Conservation (phyloP, 2,888 invertebrate genomes). For the Hirtodrosophila cameraria region DNA sequence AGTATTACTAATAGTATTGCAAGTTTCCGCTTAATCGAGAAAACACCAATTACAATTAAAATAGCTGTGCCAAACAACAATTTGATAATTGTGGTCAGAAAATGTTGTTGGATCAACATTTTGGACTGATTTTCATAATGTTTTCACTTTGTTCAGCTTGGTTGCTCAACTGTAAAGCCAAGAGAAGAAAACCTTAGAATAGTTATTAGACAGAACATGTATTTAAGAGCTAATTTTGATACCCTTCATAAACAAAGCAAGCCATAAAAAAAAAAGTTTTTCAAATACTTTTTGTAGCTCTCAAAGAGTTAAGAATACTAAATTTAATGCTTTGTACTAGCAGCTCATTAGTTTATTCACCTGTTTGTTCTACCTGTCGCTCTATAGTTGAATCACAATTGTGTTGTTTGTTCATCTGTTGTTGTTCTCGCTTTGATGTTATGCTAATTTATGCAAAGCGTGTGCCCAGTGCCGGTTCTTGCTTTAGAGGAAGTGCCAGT, state of each 20-base stretch:
- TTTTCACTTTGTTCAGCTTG: slow-evolving; percentile 54
- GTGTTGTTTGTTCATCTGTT: slow-evolving; percentile 26
- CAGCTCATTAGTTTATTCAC: slow-evolving; percentile 68
- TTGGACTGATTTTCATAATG: slow-evolving; percentile 10
- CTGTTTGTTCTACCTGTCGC: slow-evolving; percentile 53
- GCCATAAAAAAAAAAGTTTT: too few species aligned
- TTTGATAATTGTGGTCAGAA: slow-evolving; percentile 20
- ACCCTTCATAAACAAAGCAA: slow-evolving; percentile 9
- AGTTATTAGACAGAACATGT: slow-evolving; percentile 1
- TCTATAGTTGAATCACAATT: slow-evolving; percentile 40
- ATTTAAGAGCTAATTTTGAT: not conserved
- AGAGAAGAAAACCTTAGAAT: slow-evolving; percentile 21
- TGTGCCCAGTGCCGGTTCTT: slow-evolving; percentile 63
- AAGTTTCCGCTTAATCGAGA: slow-evolving; percentile 37
- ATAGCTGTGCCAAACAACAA: slow-evolving; percentile 19
- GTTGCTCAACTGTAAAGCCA: slow-evolving; percentile 49
- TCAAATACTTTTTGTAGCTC: not conserved
- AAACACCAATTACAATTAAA: slow-evolving; percentile 27
- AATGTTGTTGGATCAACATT: slow-evolving; percentile 8
- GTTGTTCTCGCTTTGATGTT: slow-evolving; percentile 55
- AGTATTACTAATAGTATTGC: slow-evolving; percentile 22
- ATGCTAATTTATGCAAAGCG: slow-evolving; percentile 73
- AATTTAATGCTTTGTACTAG: slow-evolving; percentile 15
- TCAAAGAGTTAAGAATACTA: not conserved
- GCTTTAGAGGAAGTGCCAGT: slow-evolving; percentile 61